Base-by-base conservation (phyloP, 2,113 vertebrate genomes). In the Takifugu flavidus region DNA sequence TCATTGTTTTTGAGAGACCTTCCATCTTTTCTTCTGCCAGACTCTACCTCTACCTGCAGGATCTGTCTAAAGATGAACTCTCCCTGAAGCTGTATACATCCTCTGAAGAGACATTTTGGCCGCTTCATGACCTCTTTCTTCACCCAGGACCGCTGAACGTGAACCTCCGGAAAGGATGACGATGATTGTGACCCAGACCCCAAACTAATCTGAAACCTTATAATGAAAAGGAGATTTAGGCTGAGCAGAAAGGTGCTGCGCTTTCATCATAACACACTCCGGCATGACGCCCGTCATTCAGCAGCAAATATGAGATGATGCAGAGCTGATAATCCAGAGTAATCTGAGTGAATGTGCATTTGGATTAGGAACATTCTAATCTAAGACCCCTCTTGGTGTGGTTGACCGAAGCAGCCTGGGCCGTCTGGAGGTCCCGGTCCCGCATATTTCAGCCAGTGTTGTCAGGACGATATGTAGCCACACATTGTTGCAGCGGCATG, bases 291-390 rank as follows among this genome's bases (percentile, higher is more conserved):
- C 25, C 62, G 59, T 68, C 49, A 70, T 15, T 67, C 39, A 53
- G 65, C 54, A 54, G 53, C n/a, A 60, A 67, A 82, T 73, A 67
- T 56, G 56, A 72, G 57, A 59, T 74, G 60, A 71, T 70, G 62
- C 59, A 26, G 54, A 51, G 52, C 54, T 49, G 51, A 60, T 86
- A 80, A 86, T 88, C 82, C 61, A 14, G 79, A 75, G 75, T 85
- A 85, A 86, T 82, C 80, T 82, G 82, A 78, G 68, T 46, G 20
- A 78, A 81, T 75, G 70, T 84, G 74, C 83, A 76, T 84, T 82
- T 85, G 78, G 85, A 86, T 88, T 85, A 87, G 65, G 50, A 65
- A 74, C 44, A 25, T 46, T 82, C 58, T 82, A 79, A 85, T 84
- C 72, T 80, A 42, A 78, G 70, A 80, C 74, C 59, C 70, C 68